Evolutionary conservation across 1,140 invertebrate species (phyloP), one percentile per base, ranked within the genome.

Genomic region (Nilaparvata lugens): DNA sequence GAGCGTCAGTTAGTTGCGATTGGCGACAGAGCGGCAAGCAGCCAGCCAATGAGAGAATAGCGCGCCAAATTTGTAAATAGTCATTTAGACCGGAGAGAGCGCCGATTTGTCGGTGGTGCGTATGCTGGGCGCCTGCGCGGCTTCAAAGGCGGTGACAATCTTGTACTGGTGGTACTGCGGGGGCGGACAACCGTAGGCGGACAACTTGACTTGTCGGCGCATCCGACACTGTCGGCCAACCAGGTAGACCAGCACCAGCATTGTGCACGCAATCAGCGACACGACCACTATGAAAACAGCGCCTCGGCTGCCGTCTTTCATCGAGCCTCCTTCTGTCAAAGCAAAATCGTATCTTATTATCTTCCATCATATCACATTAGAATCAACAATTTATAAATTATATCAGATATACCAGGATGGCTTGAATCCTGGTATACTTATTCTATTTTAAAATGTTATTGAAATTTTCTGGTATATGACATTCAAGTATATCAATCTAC

Each of bases 161-260:
- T 67, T 67, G 52, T 67, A 67, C 38, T 66, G 64, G n/a, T 53
- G 56, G 52, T 65, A 63, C 28, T 61, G 66, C 18, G 64, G 61
- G 4, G 62, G 58, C 1, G 62, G 61, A 52, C 65, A 64, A 9
- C 64, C 63, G 43, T 62, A 62, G 21, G 59, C 60, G 18, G 45
- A 52, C 19, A 63, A 58, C 35, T 55, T 62, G 5, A 65, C 53
- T 28, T 63, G 64, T n/a, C 59, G 43, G 23, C 59, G 54, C 14
- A 54, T 48, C 13, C 61, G 21, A 43, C 58, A 63, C 18, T 63
- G 58, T 14, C 62, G 45, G 7, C 35, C 52, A 0, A 60, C 38
- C 38, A 56, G 61, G 13, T 56, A 16, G 23, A 54, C 25, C 7
- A 65, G 45, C 13, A 43, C 24, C 2, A 60, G 9, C 16, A 43